Base-by-base conservation (phyloP, 2,888 invertebrate genomes). In the Brachycybe producta region DNA sequence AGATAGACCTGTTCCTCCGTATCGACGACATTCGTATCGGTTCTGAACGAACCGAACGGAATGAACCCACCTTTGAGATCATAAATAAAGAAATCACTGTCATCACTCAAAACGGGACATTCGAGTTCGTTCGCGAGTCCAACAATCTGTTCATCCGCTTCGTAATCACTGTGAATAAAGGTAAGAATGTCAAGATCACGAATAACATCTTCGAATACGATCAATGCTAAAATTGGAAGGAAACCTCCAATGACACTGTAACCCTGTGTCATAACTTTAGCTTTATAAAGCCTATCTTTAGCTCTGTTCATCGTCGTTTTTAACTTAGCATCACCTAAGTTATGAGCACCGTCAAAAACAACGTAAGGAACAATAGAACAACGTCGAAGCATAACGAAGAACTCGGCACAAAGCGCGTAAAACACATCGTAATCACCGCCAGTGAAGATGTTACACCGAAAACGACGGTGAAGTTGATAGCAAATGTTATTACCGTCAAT, bases 51-150 rank as follows among this genome's bases (percentile, higher is more conserved):
- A 32, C 67, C 64, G 26, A 85, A 77, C 0, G 87, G 85, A 56
- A 95, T 81, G 58, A 87, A 90, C 1, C 70, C 70, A 21, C 57
- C 60, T 2, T 74, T 67, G 0, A 86, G 78, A 67, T 85, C 82
- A 66, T 82, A 87, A 56, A 95, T 80, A 61, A 80, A 91, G 68
- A 91, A 95, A 69, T 95, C 95, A 0, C 92, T 92, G 67, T 95
- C 95, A 58, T 82, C 84, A 61, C 90, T 91, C 3, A 95, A 65
- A 2, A 95, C 81, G 0, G 92, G 91, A 60, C 88, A 91, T 34
- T 80, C 71, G 2, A 88, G 69, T 50, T 77, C 72, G 56, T 79
- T 76, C 0, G 90, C 85, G 57, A 92, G 66, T 0, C 80, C 78
- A 0, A 90, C 91, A 49, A 91, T 79, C 61, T 87, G 83, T 57